These are phyloP conservation scores for Brachyopa scutellaris DNA, from an alignment of 2,888 invertebrate species.

Conservation along the genomic window DNA sequence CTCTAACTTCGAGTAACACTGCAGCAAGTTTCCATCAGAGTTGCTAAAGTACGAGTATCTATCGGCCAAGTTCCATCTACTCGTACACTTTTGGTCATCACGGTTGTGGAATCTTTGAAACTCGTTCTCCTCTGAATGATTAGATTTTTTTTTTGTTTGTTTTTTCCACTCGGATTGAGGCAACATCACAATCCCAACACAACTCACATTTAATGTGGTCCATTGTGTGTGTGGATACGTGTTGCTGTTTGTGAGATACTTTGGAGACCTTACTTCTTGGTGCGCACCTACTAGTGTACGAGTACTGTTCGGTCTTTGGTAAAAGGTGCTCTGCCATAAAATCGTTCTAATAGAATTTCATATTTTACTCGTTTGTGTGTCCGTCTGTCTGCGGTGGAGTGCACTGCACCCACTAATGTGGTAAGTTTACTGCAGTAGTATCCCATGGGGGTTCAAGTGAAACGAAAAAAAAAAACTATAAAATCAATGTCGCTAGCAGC, in stretches of 20 bases:
- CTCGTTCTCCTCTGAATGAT: constrained; percentile 57
- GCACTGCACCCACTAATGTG: constrained; percentile 70
- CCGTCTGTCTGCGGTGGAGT: constrained; percentile 37
- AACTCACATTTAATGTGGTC: constrained; percentile 69
- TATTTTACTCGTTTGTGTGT: constrained; percentile 57
- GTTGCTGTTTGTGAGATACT: constrained; percentile 40
- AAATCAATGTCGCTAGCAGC: constrained; percentile 44
- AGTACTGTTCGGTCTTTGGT: not conserved
- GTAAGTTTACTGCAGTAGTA: constrained; percentile 53
- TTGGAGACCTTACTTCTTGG: constrained; percentile 13
- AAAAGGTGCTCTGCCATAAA: constrained; percentile 69
- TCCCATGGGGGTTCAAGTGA: constrained; percentile 22
- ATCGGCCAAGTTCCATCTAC: not conserved
- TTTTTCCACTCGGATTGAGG: constrained; percentile 34
- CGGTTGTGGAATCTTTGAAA: constrained; percentile 55
- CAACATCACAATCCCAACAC: constrained; percentile 28
- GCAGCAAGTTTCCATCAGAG: constrained; percentile 31
- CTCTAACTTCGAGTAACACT: constrained; percentile 20
- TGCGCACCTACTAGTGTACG: not conserved
- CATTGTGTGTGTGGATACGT: constrained; percentile 53
- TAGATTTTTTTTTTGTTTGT: constrained; percentile 25
- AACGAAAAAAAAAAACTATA: constrained; percentile 45
- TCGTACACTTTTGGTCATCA: constrained; percentile 29
- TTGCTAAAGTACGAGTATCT: not conserved
- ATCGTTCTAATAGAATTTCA: constrained; percentile 70